Evolutionary conservation across 2,797 vertebrate genomes (phyloP), one percentile per base, ranked within the genome.

Genomic region (Argyrosomus regius): DNA sequence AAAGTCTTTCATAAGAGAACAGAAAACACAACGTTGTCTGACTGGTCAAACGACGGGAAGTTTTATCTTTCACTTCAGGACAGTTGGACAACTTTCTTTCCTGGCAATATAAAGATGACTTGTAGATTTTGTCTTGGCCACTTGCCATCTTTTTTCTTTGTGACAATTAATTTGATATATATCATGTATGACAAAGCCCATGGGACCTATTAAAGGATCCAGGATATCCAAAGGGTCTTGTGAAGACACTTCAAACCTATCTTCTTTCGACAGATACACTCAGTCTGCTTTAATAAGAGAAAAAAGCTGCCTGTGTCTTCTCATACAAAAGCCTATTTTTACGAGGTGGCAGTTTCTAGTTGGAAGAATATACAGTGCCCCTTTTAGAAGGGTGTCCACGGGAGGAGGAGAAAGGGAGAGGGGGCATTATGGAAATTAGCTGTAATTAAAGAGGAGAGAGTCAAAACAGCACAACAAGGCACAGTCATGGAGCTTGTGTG

Each of bases 111-210:
- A 66, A 84, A 71, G 39, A 71, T 86, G 61, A 78, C 77, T 50
- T 84, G 80, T 75, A 67, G 35, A 64, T 11, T 77, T 79, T 76
- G 78, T 77, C 74, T 79, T 65, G 53, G 65, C 70, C 43, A 63
- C 77, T 76, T 28, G 63, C 57, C 62, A 62, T 6, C 10, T 78
- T 70, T 24, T 76, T 73, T 80, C 54, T 20, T 56, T 84, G 49
- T 86, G 88, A 90, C 84, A 89, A 89, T 88, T 93, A 88, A 89
- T 87, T 91, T 92, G 89, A 91, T 91, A 88, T 82, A 88, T 85
- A 35, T 91, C 77, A 90, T 80, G 76, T 80, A 85, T 89, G 87
- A 90, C 84, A 87, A 88, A 87, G 65, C 89, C 87, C 84, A 56
- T 2, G 89, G 85, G 91, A 22, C 83, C 87, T 60, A 91, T 92